phyloP scores from a whole-genome alignment of 2,797 vertebrate genomes.

The Dendrocincla tyrannina region DNA sequence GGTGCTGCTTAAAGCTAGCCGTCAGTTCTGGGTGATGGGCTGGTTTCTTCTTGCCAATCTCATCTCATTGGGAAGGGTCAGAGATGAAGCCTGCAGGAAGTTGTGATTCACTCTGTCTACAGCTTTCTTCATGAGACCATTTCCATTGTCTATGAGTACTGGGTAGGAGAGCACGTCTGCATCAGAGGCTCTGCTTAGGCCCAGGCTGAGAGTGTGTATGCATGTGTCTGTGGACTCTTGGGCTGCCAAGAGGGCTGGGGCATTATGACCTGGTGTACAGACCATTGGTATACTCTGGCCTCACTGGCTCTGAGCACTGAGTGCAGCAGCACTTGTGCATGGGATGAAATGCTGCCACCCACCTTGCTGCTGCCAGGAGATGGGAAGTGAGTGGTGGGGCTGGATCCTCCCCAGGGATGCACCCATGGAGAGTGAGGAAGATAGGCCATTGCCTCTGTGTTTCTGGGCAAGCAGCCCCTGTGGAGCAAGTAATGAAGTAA shows the following conservation, averaged over 20 bases:
- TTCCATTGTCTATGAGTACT: background rate
- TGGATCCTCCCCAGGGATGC: background rate
- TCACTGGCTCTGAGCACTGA: background rate
- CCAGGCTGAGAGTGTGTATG: background rate
- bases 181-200: background rate
- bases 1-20: background rate
- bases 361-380: background rate
- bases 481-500: constrained; percentile 2
- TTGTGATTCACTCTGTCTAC: constrained; percentile 26
- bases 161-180: background rate
- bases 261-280: fast-evolving
- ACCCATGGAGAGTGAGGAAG: background rate
- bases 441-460: background rate
- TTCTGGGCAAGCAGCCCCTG: constrained; percentile 26
- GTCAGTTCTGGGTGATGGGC: background rate
- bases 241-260: background rate
- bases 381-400: background rate
- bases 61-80: background rate
- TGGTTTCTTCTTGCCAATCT: background rate
- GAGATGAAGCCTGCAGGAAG: background rate
- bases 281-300: background rate
- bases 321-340: background rate
- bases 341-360: background rate
- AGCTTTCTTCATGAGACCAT: background rate
- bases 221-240: background rate